phyloP scores from a whole-genome alignment of 2,113 vertebrate genomes.

The Rhinolophus sinicus region DNA sequence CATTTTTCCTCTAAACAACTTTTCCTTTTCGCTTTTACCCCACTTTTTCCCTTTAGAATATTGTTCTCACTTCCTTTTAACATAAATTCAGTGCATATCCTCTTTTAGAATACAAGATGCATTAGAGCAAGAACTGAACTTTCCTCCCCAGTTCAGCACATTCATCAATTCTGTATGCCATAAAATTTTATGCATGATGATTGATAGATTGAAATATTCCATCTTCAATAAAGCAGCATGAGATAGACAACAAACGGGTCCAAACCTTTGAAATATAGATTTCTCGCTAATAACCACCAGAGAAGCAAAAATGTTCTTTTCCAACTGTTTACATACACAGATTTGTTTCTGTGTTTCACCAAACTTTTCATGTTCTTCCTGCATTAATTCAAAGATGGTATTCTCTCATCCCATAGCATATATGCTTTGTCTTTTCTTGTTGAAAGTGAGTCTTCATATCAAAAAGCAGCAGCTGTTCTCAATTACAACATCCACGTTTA shows the following conservation, averaged over 20 bases:
- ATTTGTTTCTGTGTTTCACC: slow-evolving; percentile 52
- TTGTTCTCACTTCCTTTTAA: background rate
- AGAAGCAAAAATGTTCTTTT: slow-evolving; percentile 32
- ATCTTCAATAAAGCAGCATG: background rate
- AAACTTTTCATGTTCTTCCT: slow-evolving; percentile 52
- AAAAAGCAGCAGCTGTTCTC: slow-evolving; percentile 80
- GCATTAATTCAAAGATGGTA: slow-evolving; percentile 62
- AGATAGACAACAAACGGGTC: background rate
- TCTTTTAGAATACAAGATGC: background rate
- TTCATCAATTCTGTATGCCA: background rate
- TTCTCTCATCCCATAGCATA: slow-evolving; percentile 63
- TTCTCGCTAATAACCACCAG: background rate
- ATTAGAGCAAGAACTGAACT: background rate
- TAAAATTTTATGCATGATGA: background rate
- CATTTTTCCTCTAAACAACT: background rate
- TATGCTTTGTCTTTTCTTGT: slow-evolving; percentile 71
- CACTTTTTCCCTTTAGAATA: background rate
- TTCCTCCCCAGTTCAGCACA: background rate
- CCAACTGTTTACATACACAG: background rate
- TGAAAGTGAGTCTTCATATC: slow-evolving; percentile 78
- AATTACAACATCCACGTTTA: slow-evolving; percentile 79
- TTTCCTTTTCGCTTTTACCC: background rate
- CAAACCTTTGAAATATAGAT: background rate
- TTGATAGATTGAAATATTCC: background rate
- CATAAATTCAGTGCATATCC: background rate